These are phyloP conservation scores for Natrix natrix DNA, from an alignment of 2,797 vertebrate genomes.

Conservation along the genomic window DNA sequence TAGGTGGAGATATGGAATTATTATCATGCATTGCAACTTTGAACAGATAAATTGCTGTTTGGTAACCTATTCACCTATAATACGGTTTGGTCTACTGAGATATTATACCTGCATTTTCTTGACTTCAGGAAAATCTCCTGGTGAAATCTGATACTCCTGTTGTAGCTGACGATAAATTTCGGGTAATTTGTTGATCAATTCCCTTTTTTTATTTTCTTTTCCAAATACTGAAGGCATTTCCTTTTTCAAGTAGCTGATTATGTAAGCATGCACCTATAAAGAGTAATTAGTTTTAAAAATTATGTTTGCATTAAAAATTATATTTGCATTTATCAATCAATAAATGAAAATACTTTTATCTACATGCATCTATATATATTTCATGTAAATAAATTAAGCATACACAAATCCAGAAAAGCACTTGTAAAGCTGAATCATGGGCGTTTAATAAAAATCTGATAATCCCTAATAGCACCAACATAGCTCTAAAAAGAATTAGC, in stretches of 20 bases:
- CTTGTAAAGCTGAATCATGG: neutral
- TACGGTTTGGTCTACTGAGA: neutral
- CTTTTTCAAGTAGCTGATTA: constrained; percentile 95
- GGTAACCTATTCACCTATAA: neutral
- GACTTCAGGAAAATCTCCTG: constrained; percentile 95
- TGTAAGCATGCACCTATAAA: constrained; percentile 92
- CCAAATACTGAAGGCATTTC: constrained; percentile 97
- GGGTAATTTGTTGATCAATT: constrained; percentile 85
- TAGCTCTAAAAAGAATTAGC: neutral
- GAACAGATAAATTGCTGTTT: neutral
- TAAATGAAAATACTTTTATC: neutral
- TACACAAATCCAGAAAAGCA: neutral
- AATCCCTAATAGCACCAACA: neutral
- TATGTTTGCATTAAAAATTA: neutral
- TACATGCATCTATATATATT: neutral
- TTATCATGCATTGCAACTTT: neutral
- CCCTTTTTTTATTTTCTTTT: constrained; percentile 94
- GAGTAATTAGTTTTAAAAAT: neutral
- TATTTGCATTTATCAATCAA: neutral
- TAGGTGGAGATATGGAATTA: neutral
- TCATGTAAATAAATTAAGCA: neutral
- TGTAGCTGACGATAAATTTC: constrained; percentile 92
- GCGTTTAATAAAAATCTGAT: neutral
- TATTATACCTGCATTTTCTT: constrained; percentile 88
- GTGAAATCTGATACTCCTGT: constrained; percentile 92